Percentiles rank a stretch among this genome's conserved stretches.
Evolutionary conservation across 2,888 invertebrate genomes (phyloP).

Genomic region (Luperina testacea): DNA sequence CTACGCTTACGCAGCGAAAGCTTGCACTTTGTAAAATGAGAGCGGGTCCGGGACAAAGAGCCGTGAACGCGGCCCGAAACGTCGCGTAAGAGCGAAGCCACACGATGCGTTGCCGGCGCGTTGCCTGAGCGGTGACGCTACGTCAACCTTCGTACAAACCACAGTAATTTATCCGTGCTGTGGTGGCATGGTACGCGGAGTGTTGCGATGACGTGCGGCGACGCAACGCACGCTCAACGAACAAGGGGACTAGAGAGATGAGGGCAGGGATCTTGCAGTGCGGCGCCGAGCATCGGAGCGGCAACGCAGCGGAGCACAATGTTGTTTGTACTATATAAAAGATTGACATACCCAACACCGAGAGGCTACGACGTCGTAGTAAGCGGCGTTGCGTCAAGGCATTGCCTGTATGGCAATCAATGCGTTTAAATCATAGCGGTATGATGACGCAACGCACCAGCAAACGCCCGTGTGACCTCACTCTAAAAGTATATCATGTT

Average conservation of each 20-base stretch:
- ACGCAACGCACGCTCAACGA: background rate
- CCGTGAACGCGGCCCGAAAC: slow-evolving; percentile 77
- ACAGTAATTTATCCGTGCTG: background rate
- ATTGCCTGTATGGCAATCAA: background rate
- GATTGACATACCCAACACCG: background rate
- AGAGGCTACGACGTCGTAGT: background rate
- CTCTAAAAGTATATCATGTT: slow-evolving; percentile 28
- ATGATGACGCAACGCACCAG: background rate
- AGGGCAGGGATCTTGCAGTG: background rate
- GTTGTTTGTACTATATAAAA: background rate
- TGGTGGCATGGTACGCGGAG: background rate
- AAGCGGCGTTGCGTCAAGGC: background rate
- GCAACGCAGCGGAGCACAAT: background rate
- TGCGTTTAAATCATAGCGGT: background rate
- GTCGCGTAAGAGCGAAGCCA: slow-evolving; percentile 66
- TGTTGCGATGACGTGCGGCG: background rate
- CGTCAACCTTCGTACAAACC: background rate
- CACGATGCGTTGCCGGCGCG: background rate
- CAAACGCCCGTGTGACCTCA: background rate
- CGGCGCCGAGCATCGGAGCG: background rate
- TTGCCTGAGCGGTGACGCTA: no score
- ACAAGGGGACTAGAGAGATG: background rate
- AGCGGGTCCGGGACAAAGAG: slow-evolving; percentile 80
- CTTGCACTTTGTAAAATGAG: slow-evolving; percentile 87
- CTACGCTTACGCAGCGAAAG: slow-evolving; percentile 81